Evolutionary conservation across 2,113 vertebrate genomes (phyloP), one percentile per base, ranked within the genome.

Genomic region (Colinus virginianus): DNA sequence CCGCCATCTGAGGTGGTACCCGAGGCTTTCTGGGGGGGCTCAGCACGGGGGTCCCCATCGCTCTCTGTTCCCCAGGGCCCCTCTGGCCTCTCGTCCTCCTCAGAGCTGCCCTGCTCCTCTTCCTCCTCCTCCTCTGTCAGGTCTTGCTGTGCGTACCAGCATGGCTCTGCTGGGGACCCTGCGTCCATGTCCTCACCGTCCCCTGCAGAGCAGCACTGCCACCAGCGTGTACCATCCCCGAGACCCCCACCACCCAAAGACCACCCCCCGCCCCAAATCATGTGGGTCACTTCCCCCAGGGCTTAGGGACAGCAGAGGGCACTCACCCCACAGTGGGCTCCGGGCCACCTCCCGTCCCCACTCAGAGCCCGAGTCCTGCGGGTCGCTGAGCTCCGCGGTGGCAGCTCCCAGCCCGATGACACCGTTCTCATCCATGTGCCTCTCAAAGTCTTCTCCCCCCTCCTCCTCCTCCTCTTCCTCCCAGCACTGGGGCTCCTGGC

Each of bases 391-490:
- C 53, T 32, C 28, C 10, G 16, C 26, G 11, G 53, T 32, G 30
- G 28, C 30, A 30, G 28, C 53, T 1, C 23, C 89, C 59, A 98
- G 71, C 17, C 98, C 94, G 11, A 98, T 98, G 87, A 98, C 96
- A 63, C 98, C 98, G 11, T 98, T 96, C 75, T 97, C 95, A 15
- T 98, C 97, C 98, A 98, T 97, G 32, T 93, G 95, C 63, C 71
- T 91, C 38, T 85, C 69, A 61, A 98, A 98, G 49, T 95, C 94
- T 34, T 97, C 94, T 0, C 97, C 95, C 0, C 88, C 75, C 0
- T 93, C 91, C 16, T 85, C 88, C 21, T 91, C 88, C 28, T 88
- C 51, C 94, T 96, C 93, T 11, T 67, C 79, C 49, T 78, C 43
- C 91, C 97, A 96, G 70, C 46, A 74, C 81, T 58, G 64, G 64